These are phyloP conservation scores for Pempheris klunzingeri DNA, from an alignment of 2,797 vertebrate species.

Conservation along the genomic window DNA sequence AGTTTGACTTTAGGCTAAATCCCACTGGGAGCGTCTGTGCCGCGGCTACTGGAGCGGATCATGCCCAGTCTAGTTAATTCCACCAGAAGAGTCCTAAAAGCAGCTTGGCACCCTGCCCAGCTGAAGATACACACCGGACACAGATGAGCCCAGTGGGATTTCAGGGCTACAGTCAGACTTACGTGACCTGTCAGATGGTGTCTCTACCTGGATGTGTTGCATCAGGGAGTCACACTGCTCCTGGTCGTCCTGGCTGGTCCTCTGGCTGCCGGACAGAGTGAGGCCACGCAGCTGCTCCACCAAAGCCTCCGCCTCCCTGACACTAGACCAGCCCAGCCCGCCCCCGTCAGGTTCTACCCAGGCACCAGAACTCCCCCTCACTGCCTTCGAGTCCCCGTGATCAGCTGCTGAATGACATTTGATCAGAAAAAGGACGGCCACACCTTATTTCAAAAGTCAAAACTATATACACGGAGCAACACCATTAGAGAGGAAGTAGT, in stretches of 20 bases:
- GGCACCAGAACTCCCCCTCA: constrained; percentile 26
- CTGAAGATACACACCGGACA: no score
- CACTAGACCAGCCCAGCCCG: constrained; percentile 39
- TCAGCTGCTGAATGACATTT: constrained; percentile 8
- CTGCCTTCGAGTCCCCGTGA: constrained; percentile 18
- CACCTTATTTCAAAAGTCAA: no score
- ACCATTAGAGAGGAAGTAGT: not conserved
- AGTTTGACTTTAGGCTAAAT: no score
- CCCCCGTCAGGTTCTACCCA: constrained; percentile 37
- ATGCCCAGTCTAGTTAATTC: no score
- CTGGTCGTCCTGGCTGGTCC: constrained; percentile 53
- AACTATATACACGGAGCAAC: not conserved
- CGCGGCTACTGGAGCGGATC: no score
- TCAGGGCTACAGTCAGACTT: no score
- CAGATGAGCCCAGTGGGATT: no score
- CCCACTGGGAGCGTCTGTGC: no score
- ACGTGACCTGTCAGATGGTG: not conserved
- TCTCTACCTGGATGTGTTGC: constrained; percentile 89
- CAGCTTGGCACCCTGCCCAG: no score
- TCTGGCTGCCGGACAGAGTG: constrained; percentile 44
- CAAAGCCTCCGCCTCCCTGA: constrained; percentile 67
- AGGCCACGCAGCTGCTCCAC: constrained; percentile 68
- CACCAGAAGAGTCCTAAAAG: no score
- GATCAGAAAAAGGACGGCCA: no score
- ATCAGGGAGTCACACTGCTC: constrained; percentile 83